Conservation (phyloP, 2,888 invertebrate species). For the Drosophila affinis region DNA sequence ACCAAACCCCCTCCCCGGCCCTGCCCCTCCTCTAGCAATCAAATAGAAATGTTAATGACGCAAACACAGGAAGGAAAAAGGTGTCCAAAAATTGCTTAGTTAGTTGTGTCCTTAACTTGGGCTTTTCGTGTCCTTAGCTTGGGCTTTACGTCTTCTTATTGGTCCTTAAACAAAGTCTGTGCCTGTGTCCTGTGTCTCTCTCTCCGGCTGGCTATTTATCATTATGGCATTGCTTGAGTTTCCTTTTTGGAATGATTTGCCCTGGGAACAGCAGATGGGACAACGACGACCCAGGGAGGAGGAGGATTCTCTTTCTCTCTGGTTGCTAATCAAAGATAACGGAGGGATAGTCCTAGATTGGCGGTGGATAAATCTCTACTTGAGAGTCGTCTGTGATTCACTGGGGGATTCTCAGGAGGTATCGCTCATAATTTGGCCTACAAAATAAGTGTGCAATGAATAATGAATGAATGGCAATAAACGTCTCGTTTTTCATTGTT, state of each 20-base stretch:
- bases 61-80: slow-evolving; percentile 28
- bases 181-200: not conserved
- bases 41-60: slow-evolving; percentile 76
- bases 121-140: slow-evolving; percentile 14
- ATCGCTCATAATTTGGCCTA: slow-evolving; percentile 25
- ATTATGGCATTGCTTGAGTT: slow-evolving; percentile 70
- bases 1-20: not conserved
- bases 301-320: slow-evolving; percentile 43
- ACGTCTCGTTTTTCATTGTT: not conserved
- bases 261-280: slow-evolving; percentile 63
- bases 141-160: slow-evolving; percentile 11
- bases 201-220: slow-evolving; percentile 66
- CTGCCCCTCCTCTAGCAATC: slow-evolving; percentile 28
- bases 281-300: not conserved
- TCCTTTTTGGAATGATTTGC: slow-evolving; percentile 61
- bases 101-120: slow-evolving; percentile 9
- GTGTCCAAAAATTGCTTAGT: slow-evolving; percentile 68
- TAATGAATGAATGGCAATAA: not conserved
- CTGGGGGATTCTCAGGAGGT: not conserved
- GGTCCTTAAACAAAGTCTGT: not conserved
- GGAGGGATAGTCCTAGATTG: slow-evolving; percentile 7
- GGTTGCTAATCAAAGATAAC: slow-evolving; percentile 58
- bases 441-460: slow-evolving; percentile 3
- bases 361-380: slow-evolving; percentile 14
- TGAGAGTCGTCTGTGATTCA: slow-evolving; percentile 4